Evolutionary conservation across 1,140 invertebrate species (phyloP).

Genomic region (Drosophila mayri): DNA sequence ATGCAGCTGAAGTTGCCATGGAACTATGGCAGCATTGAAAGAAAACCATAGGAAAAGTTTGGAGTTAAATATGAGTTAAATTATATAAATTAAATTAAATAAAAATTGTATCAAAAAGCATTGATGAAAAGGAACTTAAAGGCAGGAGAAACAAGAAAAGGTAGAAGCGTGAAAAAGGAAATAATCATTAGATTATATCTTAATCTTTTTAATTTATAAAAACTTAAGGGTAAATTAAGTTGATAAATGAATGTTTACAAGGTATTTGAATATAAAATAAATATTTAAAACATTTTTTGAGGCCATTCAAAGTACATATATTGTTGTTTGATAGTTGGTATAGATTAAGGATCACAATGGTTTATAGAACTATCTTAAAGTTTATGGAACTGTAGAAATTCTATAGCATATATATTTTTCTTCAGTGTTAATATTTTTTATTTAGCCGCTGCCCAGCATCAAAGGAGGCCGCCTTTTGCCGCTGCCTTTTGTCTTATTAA

Average conservation of each 20-base stretch:
- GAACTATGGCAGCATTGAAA: constrained; percentile 7
- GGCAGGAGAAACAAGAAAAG: rapidly evolving
- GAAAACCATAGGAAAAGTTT: background rate
- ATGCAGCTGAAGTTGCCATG: constrained; percentile 12
- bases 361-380: no score
- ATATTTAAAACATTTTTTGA: background rate
- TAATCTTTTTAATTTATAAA: no score
- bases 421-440: constrained; percentile 27
- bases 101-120: no score
- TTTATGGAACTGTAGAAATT: background rate
- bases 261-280: background rate
- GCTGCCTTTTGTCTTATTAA: constrained; percentile 85
- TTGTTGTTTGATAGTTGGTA: background rate
- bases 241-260: no score
- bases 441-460: constrained; percentile 41
- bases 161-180: no score
- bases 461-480: constrained; percentile 72
- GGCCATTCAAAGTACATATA: no score
- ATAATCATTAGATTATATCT: no score
- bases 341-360: no score
- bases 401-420: background rate
- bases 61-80: no score
- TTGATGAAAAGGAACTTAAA: background rate
- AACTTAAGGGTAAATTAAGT: no score
- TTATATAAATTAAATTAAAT: background rate